These are phyloP conservation scores for Drosophila ficusphila DNA, from an alignment of 1,140 invertebrate genomes.

Conservation along the genomic window DNA sequence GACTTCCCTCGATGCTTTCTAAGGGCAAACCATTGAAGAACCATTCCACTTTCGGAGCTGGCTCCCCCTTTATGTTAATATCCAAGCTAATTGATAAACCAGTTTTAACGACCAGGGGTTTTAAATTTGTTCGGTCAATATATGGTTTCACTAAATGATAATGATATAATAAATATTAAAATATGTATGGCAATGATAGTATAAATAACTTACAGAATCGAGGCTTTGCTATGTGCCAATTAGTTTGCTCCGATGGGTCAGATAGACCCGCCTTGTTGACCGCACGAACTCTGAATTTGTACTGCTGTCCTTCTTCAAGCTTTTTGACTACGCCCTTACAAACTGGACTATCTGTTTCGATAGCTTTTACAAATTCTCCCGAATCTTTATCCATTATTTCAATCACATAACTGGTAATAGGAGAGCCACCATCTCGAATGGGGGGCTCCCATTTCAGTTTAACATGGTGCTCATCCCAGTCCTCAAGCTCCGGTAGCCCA, in stretches of 20 bases:
- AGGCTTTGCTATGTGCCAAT: slow-evolving; percentile 97
- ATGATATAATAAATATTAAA: not conserved
- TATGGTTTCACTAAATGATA: slow-evolving; percentile 91
- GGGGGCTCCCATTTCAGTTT: slow-evolving; percentile 98
- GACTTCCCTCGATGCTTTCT: slow-evolving; percentile 88
- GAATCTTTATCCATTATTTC: slow-evolving; percentile 87
- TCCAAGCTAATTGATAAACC: slow-evolving; percentile 96
- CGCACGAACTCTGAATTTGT: slow-evolving; percentile 97
- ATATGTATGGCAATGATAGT: not conserved
- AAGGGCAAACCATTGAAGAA: slow-evolving; percentile 91
- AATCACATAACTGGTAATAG: slow-evolving; percentile 97
- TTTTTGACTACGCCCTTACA: slow-evolving; percentile 94
- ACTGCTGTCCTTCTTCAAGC: slow-evolving; percentile 96
- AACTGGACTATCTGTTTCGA: slow-evolving; percentile 90
- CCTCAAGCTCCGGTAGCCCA: slow-evolving; percentile 95
- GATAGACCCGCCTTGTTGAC: slow-evolving; percentile 98
- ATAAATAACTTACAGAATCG: slow-evolving; percentile 90
- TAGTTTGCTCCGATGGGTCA: slow-evolving; percentile 97
- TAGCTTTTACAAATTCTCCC: slow-evolving; percentile 88
- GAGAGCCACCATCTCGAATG: slow-evolving; percentile 96
- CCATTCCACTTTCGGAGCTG: slow-evolving; percentile 96
- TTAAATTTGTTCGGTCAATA: slow-evolving; percentile 96
- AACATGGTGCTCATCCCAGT: slow-evolving; percentile 96
- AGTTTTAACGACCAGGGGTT: slow-evolving; percentile 93
- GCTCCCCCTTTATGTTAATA: slow-evolving; percentile 97